These are phyloP conservation scores for Caenorhabditis afra DNA, from an alignment of 2,888 invertebrate species.

Conservation along the genomic window DNA sequence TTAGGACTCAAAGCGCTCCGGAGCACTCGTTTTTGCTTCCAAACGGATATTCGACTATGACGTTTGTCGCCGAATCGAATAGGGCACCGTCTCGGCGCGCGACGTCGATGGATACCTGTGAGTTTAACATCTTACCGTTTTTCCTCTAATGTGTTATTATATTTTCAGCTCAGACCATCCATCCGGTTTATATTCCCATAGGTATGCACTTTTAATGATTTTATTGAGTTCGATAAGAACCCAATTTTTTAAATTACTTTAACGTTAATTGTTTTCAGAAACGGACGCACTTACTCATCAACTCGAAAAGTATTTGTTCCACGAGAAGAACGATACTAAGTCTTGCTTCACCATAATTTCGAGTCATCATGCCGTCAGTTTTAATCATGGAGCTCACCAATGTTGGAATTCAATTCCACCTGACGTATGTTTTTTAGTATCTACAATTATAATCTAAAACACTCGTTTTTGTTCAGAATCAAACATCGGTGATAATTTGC, in stretches of 20 bases:
- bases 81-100: conserved; percentile 16
- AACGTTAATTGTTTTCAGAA: conserved; percentile 33
- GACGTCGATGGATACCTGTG: too few relatives aligned
- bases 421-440: conserved; percentile 34
- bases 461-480: conserved; percentile 30
- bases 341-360: conserved; percentile 9
- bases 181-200: conserved; percentile 6
- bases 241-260: conserved; percentile 27
- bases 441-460: conserved; percentile 40
- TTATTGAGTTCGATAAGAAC: conserved; percentile 36
- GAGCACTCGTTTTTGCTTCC: conserved; percentile 28
- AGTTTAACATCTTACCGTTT: too few relatives aligned
- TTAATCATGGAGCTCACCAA: conserved; percentile 31
- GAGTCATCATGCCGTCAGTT: conserved; percentile 20
- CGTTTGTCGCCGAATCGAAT: conserved; percentile 28
- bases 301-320: conserved; percentile 21
- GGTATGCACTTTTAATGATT: conserved; percentile 33
- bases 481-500: conserved; percentile 24
- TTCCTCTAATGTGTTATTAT: conserved; percentile 17
- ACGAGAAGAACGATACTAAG: conserved; percentile 23
- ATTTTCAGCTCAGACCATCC: conserved; percentile 1
- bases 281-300: conserved; percentile 3
- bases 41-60: conserved; percentile 30
- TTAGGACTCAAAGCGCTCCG: conserved; percentile 17
- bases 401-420: conserved; percentile 23